Evolutionary conservation across 2,113 vertebrate genomes (phyloP).

Genomic region (Rhinoptilus africanus): DNA sequence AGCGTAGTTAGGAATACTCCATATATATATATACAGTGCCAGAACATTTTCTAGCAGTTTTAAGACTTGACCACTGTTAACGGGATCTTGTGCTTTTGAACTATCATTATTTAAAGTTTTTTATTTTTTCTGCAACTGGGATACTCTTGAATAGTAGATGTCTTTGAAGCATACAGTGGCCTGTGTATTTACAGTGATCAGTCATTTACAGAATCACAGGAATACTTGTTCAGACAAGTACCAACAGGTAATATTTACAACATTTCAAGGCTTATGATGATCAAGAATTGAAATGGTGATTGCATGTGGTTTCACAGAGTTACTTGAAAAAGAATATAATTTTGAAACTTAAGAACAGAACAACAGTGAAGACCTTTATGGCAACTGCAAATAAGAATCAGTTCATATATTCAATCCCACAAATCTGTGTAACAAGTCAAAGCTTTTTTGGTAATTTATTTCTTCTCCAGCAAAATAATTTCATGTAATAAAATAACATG

Average conservation of each 20-base stretch:
- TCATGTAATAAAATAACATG: background rate
- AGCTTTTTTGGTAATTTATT: background rate
- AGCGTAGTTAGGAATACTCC: background rate
- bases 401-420: background rate
- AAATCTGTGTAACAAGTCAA: background rate
- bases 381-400: background rate
- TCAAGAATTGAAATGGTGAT: background rate
- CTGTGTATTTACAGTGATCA: background rate
- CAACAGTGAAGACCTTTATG: background rate
- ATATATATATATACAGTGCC: accelerated
- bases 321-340: background rate
- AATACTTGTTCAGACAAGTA: background rate
- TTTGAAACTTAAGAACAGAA: background rate
- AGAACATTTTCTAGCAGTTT: background rate
- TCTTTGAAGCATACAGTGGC: background rate
- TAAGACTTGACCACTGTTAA: background rate
- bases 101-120: background rate
- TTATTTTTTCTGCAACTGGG: background rate
- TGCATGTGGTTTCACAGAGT: background rate
- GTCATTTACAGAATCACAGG: background rate
- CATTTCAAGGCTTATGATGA: background rate
- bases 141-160: background rate
- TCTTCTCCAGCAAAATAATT: background rate
- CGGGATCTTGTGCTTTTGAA: background rate
- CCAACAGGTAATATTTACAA: background rate